Evolutionary conservation across 2,888 invertebrate genomes (phyloP).

Genomic region (Pedicia rivosa): DNA sequence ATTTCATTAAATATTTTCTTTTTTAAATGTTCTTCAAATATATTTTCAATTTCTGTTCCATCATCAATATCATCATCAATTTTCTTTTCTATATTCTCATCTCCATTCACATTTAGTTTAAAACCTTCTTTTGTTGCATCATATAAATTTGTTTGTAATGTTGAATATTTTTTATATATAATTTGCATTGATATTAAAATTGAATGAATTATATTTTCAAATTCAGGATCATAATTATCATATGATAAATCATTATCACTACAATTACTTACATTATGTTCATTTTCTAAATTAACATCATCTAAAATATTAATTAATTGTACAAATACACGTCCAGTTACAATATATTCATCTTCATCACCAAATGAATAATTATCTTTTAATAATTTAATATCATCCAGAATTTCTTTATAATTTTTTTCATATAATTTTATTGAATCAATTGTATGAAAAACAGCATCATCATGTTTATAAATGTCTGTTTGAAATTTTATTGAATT

Average conservation of each 20-base stretch:
- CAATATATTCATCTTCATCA: neutral
- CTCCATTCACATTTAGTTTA: conserved; percentile 34
- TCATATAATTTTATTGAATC: neutral
- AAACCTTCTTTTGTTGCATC: conserved; percentile 16
- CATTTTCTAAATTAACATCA: neutral
- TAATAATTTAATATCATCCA: neutral
- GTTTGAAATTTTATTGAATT: neutral
- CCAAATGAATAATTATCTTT: neutral
- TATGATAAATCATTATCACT: neutral
- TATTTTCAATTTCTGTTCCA: conserved; percentile 34
- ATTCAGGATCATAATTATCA: conserved; percentile 21
- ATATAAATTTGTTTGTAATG: no score
- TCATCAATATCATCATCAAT: conserved; percentile 10
- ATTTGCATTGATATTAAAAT: conserved; percentile 41
- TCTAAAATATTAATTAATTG: neutral
- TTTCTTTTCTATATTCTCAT: conserved; percentile 23
- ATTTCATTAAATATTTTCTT: conserved; percentile 46
- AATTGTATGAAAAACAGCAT: neutral
- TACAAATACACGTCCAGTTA: neutral
- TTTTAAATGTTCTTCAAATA: conserved; percentile 49
- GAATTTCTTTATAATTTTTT: neutral
- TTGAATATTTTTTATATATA: conserved; percentile 36
- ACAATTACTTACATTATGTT: neutral
- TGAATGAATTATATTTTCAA: conserved; percentile 34
- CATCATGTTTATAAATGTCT: neutral